phyloP scores from a whole-genome alignment of 2,113 vertebrate genomes.

The Capreolus pygargus region DNA sequence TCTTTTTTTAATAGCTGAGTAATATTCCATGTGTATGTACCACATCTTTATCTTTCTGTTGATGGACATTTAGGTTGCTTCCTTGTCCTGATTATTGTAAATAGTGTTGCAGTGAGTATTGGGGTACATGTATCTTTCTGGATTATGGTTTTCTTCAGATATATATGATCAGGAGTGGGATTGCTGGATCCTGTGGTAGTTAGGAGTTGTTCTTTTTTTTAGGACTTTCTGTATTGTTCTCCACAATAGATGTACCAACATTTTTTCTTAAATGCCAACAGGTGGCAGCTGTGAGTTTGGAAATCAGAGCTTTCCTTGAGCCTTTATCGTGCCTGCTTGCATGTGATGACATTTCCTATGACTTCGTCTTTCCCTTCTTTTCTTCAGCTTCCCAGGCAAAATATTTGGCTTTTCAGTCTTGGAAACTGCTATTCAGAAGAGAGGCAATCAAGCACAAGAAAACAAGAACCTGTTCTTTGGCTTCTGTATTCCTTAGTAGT shows the following conservation, averaged over 20 bases:
- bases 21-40: neutral
- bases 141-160: neutral
- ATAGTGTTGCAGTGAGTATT: neutral
- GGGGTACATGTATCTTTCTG: neutral
- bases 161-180: neutral
- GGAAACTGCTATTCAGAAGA: constrained; percentile 15
- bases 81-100: neutral
- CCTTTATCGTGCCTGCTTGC: neutral
- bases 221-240: neutral
- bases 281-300: neutral
- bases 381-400: neutral
- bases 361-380: neutral
- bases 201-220: neutral
- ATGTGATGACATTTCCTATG: neutral
- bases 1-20: neutral
- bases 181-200: neutral
- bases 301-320: neutral
- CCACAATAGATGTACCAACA: neutral
- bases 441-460: constrained; percentile 25
- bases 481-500: neutral
- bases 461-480: neutral
- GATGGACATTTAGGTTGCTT: neutral
- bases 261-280: neutral
- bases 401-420: neutral
- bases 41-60: neutral